Evolutionary conservation across 1,140 invertebrate genomes (phyloP), one percentile per base, ranked within the genome.

Genomic region (Drosophila tristis): DNA sequence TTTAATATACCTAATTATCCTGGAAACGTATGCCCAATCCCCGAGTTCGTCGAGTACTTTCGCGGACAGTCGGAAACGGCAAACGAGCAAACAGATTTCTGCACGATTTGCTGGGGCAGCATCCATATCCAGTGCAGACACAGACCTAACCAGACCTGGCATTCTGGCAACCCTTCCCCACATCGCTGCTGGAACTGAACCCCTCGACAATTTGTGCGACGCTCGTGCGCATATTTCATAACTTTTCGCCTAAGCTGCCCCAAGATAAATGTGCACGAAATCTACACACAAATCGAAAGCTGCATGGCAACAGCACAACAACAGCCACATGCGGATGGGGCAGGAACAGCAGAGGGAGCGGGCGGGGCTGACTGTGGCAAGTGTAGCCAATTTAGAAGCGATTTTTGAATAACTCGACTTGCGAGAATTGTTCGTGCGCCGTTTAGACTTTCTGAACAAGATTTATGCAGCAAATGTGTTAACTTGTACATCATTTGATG

Each of bases 401-500:
- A 90, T 90, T 90, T 86, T 90, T 87, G 85, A 87, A 90, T 90
- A 90, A 90, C 86, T 90, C 80, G 80, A 84, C 68, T 89, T 89
- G 78, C 64, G 66, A 75, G 78, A 90, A 78, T 65, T 78, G 71
- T 74, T 76, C 73, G 73, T 80, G 63, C 57, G 64, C 58, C 65
- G 60, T 65, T 79, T 74, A 80, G 78, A 80, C 71, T 78, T 78
- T 78, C 74, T 65, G 74, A 78, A 89, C 84, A 89, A 90, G 87
- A 90, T 90, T 90, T 90, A 90, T 90, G 56, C 60, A 70, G 87
- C 87, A 90, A 89, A 90, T 90, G 86, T 90, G 86, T 86, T 90
- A 90, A 90, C 86, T 90, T 90, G 87, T 90, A 90, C 87, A 89
- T 90, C 85, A 90, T 90, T 90, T 90, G 87, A 90, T 90, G 82